Conservation (phyloP, 2,113 vertebrate species). For the Sapajus apella region DNA sequence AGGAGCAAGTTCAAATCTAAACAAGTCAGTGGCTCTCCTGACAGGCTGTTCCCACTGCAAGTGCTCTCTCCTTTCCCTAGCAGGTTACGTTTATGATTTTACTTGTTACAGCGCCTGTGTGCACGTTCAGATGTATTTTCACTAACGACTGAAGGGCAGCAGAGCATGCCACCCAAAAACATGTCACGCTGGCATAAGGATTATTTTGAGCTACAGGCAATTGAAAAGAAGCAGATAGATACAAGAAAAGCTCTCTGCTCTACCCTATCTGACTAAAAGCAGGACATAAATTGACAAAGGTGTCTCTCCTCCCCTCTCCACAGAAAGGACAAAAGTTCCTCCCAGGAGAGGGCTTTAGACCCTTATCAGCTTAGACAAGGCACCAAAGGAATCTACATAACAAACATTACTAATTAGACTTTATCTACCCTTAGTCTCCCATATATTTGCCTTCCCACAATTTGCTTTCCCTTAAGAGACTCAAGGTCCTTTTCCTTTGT, state of each 20-base stretch:
- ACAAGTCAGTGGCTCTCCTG: fast-evolving
- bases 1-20: background rate
- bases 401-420: background rate
- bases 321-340: background rate
- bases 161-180: background rate
- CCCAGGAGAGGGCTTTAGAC: background rate
- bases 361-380: background rate
- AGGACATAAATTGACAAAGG: background rate
- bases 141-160: background rate
- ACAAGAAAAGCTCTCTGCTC: background rate
- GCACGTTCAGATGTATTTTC: background rate
- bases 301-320: background rate
- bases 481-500: background rate
- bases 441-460: background rate
- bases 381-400: background rate
- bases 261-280: background rate
- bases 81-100: no score
- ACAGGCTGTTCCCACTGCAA: background rate
- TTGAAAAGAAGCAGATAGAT: background rate
- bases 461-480: background rate
- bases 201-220: background rate
- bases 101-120: background rate
- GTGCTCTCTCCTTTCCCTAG: background rate
- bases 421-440: background rate
- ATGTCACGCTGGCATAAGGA: background rate